A percentile compares a stretch with the other conserved stretches of the same genome.
phyloP scores from a whole-genome alignment of 2,888 invertebrate genomes.

The Hypselothyrea guttata region DNA sequence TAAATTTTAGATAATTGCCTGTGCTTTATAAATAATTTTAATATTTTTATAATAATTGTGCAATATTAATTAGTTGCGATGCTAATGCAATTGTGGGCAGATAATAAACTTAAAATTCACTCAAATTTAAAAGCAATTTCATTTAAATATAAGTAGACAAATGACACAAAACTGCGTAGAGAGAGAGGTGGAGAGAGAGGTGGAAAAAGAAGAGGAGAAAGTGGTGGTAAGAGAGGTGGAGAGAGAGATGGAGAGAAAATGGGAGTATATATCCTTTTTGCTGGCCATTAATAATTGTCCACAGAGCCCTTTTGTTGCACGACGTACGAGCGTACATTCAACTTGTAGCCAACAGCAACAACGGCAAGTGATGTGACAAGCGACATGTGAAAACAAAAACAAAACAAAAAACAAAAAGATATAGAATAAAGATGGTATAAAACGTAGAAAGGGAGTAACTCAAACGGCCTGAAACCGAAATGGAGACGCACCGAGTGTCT shows the following conservation, averaged over 20 bases:
- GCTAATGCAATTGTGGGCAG: no score
- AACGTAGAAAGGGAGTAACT: constrained; percentile 10
- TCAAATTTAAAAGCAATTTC: constrained; percentile 28
- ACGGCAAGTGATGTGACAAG: constrained; percentile 41
- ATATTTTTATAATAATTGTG: no score
- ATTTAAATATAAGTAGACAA: constrained; percentile 36
- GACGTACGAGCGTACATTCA: constrained; percentile 54
- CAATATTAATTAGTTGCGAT: no score
- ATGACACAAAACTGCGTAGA: constrained; percentile 33
- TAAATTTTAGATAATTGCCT: no score
- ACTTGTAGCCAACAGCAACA: constrained; percentile 38
- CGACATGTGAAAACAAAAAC: constrained; percentile 42
- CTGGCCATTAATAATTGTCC: constrained; percentile 47
- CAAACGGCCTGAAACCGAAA: constrained; percentile 37
- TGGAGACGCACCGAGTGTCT: constrained; percentile 18
- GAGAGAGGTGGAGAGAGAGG: no score
- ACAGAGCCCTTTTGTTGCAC: constrained; percentile 38
- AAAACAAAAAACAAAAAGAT: constrained; percentile 4
- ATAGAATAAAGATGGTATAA: constrained; percentile 15
- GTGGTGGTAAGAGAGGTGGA: no score
- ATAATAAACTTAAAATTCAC: background rate
- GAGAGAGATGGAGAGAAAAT: no score
- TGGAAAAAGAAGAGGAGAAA: no score
- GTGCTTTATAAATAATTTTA: no score
- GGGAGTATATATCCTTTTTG: constrained; percentile 21